Percentiles rank a stretch among this genome's conserved stretches.
Evolutionary conservation across 2,888 invertebrate species (phyloP).

Genomic region (Hoplodrina ambigua): DNA sequence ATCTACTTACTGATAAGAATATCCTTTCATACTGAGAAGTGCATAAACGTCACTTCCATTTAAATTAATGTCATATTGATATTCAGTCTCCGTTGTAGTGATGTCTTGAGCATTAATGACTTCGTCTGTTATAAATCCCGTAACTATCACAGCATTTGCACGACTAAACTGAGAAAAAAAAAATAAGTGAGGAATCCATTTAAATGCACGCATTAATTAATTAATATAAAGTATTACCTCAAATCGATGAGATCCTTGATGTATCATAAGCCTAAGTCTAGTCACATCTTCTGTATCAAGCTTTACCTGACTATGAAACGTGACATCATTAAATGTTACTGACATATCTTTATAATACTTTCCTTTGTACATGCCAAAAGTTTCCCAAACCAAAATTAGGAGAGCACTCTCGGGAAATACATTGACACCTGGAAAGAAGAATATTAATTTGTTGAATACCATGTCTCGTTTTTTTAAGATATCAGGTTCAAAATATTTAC

Average conservation of each 20-base stretch:
- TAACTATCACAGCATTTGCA: too few relatives aligned
- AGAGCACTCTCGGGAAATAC: conserved; percentile 2
- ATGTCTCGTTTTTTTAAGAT: too few relatives aligned
- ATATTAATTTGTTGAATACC: too few relatives aligned
- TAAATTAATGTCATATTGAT: neutral
- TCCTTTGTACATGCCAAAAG: conserved; percentile 6
- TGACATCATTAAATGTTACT: conserved; percentile 12
- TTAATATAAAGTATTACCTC: neutral
- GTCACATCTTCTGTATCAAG: neutral
- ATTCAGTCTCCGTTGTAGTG: too few relatives aligned
- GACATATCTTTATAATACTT: conserved; percentile 1
- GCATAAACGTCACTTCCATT: conserved; percentile 8
- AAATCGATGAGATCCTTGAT: conserved; percentile 9
- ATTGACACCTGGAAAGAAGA: neutral
- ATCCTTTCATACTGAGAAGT: neutral
- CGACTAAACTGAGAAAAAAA: neutral
- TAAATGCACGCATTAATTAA: too few relatives aligned
- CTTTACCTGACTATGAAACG: neutral
- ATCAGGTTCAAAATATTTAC: neutral
- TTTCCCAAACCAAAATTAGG: conserved; percentile 2
- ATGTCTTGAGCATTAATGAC: too few relatives aligned
- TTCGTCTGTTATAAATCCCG: too few relatives aligned
- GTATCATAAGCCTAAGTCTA: neutral
- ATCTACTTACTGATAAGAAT: conserved; percentile 1
- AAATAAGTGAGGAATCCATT: too few relatives aligned